Evolutionary conservation across 2,888 invertebrate species (phyloP).

Genomic region (Archaeoteleia sp.): DNA sequence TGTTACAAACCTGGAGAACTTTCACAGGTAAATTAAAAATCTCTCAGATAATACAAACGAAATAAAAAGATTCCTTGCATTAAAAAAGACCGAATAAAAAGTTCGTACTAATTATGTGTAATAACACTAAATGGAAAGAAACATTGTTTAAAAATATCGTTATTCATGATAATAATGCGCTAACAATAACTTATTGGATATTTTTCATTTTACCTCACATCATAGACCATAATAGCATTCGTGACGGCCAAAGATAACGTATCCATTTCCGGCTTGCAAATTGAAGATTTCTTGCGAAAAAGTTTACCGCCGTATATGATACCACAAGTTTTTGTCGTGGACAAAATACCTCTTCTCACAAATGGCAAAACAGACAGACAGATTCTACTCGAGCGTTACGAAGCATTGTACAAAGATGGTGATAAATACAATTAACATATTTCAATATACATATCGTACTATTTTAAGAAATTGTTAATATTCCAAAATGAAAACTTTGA

Average conservation of each 20-base stretch:
- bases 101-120: background rate
- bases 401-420: constrained; percentile 75
- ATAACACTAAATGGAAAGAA: too few species aligned
- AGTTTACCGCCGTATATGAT: constrained; percentile 86
- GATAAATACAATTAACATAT: background rate
- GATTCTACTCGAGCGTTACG: constrained; percentile 83
- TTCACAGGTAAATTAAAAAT: constrained; percentile 72
- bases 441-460: background rate
- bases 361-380: constrained; percentile 93
- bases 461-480: background rate
- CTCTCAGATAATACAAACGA: background rate
- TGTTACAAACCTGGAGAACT: constrained; percentile 85
- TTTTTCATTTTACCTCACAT: too few species aligned
- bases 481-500: background rate
- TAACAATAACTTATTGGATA: too few species aligned
- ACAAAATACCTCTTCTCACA: constrained; percentile 86
- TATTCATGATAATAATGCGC: too few species aligned
- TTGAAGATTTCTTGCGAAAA: constrained; percentile 81
- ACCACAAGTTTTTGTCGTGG: constrained; percentile 83
- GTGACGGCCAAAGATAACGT: constrained; percentile 75
- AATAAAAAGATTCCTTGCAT: background rate
- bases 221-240: constrained; percentile 84
- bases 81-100: background rate
- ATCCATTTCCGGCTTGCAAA: constrained; percentile 76
- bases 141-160: too few species aligned